Conservation (phyloP, 1,140 invertebrate species). For the Sesamia nonagrioides region DNA sequence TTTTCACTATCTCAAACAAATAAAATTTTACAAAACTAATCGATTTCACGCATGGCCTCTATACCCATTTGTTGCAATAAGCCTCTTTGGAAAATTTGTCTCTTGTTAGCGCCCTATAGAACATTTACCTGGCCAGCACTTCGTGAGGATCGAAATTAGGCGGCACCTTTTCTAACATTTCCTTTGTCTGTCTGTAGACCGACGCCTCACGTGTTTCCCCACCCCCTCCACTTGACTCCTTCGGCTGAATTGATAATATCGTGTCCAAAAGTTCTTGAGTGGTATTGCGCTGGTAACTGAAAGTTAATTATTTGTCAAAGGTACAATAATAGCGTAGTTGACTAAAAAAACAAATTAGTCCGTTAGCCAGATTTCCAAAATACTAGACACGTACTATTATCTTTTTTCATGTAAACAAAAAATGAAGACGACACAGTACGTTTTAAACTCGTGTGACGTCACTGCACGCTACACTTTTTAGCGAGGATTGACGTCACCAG, state of each 20-base stretch:
- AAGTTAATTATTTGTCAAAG: not conserved
- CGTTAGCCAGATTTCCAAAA: too few relatives aligned
- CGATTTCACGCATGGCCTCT: not conserved
- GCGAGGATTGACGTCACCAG: too few relatives aligned
- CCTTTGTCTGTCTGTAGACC: conserved; percentile 95
- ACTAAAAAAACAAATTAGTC: too few relatives aligned
- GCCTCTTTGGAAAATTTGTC: not conserved
- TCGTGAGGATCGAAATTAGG: conserved; percentile 96
- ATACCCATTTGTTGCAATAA: not conserved
- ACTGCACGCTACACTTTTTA: too few relatives aligned
- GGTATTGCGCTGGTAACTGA: conserved; percentile 94
- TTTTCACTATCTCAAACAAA: too few relatives aligned
- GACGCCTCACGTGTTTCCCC: conserved; percentile 96
- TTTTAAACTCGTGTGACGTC: too few relatives aligned
- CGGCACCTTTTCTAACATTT: conserved; percentile 98
- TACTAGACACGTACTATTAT: too few relatives aligned
- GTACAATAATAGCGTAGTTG: too few relatives aligned
- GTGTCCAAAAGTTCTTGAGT: conserved; percentile 97
- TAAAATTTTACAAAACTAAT: too few relatives aligned
- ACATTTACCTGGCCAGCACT: conserved; percentile 92
- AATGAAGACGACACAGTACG: too few relatives aligned
- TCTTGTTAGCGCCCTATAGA: not conserved
- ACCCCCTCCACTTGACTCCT: conserved; percentile 95
- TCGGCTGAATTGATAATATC: conserved; percentile 98
- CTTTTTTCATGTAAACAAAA: too few relatives aligned